Evolutionary conservation across 2,797 vertebrate species (phyloP), one percentile per base, ranked within the genome.

Genomic region (Tokudaia muenninki): DNA sequence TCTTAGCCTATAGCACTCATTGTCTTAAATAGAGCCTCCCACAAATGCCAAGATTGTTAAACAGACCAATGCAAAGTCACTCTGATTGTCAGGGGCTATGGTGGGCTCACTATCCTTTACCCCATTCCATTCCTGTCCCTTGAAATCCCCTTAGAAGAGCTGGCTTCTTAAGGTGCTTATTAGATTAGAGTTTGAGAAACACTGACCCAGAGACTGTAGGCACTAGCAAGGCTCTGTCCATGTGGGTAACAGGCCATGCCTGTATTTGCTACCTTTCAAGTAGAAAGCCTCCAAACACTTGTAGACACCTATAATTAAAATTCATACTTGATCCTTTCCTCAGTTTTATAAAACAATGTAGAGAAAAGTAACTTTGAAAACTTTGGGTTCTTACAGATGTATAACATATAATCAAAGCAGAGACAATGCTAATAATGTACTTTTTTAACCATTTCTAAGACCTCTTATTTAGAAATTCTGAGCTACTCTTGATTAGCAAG

Each of bases 281-380:
- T 87, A 37, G 16, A 94, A 92, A 81, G 26, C 22, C 13, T 41
- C 29, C 44, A 77, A 74, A 86, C 6, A 47, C 52, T 81, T 55
- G 44, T 92, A 57, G 29, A 29, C 55, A 21, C 17, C 24, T 88
- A 61, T 13, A 92, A 90, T 41, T 79, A 91, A 89, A 97, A 78
- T 47, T 83, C 41, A 57, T 90, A 90, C 93, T 94, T 94, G 26
- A 80, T 90, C 6, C 10, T 96, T 79, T 92, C 41, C 55, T 93
- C 50, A 77, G 52, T 91, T 93, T 93, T 90, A 44, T 91, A 78
- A 92, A 90, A 92, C 87, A 24, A 44, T 90, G 13, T 55, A 13
- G 41, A 37, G 77, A 80, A 75, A 97, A 80, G 37, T 52, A 91
- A 57, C 57, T 96, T 55, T 92, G 75, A 86, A 61, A 95, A 74